Evolutionary conservation across 1,140 invertebrate genomes (phyloP).

Genomic region (Cydia amplana): DNA sequence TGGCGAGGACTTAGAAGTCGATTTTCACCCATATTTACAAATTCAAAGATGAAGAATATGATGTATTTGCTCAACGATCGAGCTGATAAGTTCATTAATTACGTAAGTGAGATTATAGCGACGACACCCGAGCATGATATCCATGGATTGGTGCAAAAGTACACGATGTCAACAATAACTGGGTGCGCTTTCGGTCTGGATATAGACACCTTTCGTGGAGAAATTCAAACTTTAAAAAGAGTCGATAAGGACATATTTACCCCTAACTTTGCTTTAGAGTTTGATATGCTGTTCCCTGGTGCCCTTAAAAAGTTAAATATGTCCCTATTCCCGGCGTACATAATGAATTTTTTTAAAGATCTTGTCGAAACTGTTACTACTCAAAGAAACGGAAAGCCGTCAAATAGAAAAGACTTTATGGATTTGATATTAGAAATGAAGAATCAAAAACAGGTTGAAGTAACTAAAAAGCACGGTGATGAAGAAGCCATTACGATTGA

Average conservation of each 20-base stretch:
- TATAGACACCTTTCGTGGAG: slow-evolving; percentile 56
- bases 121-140: slow-evolving; percentile 55
- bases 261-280: slow-evolving; percentile 37
- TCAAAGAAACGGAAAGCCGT: slow-evolving; percentile 43
- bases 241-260: slow-evolving; percentile 45
- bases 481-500: slow-evolving; percentile 35
- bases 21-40: slow-evolving; percentile 80
- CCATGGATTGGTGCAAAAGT: slow-evolving; percentile 64
- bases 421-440: slow-evolving; percentile 56
- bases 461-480: background rate
- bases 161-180: slow-evolving; percentile 75
- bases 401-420: slow-evolving; percentile 51
- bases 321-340: slow-evolving; percentile 43
- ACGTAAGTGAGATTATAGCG: slow-evolving; percentile 42
- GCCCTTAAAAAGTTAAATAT: slow-evolving; percentile 47
- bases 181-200: slow-evolving; percentile 81
- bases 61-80: slow-evolving; percentile 60
- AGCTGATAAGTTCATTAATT: slow-evolving; percentile 54
- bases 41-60: slow-evolving; percentile 81
- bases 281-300: slow-evolving; percentile 54
- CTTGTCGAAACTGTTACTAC: slow-evolving; percentile 39
- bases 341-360: slow-evolving; percentile 46
- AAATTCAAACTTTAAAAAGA: slow-evolving; percentile 37
- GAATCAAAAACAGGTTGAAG: slow-evolving; percentile 35
- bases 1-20: slow-evolving; percentile 80